Evolutionary conservation across 2,888 invertebrate species (phyloP).

Genomic region (Diarsia mendica): DNA sequence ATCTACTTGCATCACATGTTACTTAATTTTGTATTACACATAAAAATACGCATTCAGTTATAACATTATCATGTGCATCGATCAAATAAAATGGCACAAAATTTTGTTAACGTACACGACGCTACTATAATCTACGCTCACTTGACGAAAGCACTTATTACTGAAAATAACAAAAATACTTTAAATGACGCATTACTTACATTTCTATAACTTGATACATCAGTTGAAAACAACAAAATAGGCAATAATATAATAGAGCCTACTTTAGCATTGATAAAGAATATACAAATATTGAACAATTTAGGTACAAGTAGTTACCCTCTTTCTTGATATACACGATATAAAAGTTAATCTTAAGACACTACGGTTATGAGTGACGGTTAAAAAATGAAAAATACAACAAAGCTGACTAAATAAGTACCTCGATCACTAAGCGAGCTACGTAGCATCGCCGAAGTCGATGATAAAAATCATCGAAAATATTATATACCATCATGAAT

Average conservation of each 20-base stretch:
- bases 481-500: slow-evolving; percentile 60
- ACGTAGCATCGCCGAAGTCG: slow-evolving; percentile 48
- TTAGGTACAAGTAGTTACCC: slow-evolving; percentile 69
- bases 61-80: slow-evolving; percentile 76
- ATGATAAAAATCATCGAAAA: slow-evolving; percentile 61
- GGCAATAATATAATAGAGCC: slow-evolving; percentile 39
- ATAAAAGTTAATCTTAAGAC: slow-evolving; percentile 61
- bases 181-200: slow-evolving; percentile 35
- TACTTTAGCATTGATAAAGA: slow-evolving; percentile 41
- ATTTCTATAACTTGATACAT: slow-evolving; percentile 36
- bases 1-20: slow-evolving; percentile 64
- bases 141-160: slow-evolving; percentile 59
- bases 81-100: slow-evolving; percentile 86
- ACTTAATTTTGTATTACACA: slow-evolving; percentile 60
- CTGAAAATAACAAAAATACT: slow-evolving; percentile 48
- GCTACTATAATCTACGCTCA: slow-evolving; percentile 64
- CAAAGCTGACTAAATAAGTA: slow-evolving; percentile 68
- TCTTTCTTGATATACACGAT: slow-evolving; percentile 59
- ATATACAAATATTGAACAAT: slow-evolving; percentile 62
- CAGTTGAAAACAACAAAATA: slow-evolving; percentile 42
- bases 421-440: slow-evolving; percentile 58
- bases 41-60: slow-evolving; percentile 57
- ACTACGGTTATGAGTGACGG: slow-evolving; percentile 55
- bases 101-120: slow-evolving; percentile 81
- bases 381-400: slow-evolving; percentile 55